Conservation (phyloP, 2,888 invertebrate genomes). For the Myopa testacea region DNA sequence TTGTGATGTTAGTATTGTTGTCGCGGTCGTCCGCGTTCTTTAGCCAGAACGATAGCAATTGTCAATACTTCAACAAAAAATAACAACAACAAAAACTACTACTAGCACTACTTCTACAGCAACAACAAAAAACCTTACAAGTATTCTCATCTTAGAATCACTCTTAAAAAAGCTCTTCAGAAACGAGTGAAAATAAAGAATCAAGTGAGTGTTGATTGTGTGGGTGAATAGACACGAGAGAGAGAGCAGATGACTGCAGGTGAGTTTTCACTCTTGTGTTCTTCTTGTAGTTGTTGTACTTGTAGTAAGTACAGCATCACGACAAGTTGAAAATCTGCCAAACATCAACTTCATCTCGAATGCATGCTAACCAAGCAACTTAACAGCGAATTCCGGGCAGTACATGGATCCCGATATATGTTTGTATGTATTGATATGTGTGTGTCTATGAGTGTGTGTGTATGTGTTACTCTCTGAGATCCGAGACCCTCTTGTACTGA, state of each 20-base stretch:
- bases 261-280: not conserved
- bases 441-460: slow-evolving; percentile 23
- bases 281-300: not conserved
- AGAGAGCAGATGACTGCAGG: not conserved
- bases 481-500: not conserved
- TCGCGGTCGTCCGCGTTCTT: not conserved
- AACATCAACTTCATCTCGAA: slow-evolving; percentile 17
- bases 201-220: not conserved
- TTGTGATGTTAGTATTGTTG: not conserved
- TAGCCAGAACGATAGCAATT: not conserved
- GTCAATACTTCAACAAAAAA: not conserved
- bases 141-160: not conserved
- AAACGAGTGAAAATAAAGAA: not conserved
- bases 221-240: not conserved
- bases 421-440: not conserved
- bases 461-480: slow-evolving; percentile 6
- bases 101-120: too few relatives aligned
- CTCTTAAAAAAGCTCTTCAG: not conserved
- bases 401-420: not conserved
- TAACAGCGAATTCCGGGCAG: slow-evolving; percentile 14
- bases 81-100: not conserved
- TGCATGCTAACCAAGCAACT: slow-evolving; percentile 11
- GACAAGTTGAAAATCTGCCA: slow-evolving; percentile 30
- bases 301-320: not conserved
- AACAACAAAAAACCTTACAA: not conserved